Evolutionary conservation across 2,797 vertebrate species (phyloP), one percentile per base, ranked within the genome.

Genomic region (Phataginus tetradactyla): DNA sequence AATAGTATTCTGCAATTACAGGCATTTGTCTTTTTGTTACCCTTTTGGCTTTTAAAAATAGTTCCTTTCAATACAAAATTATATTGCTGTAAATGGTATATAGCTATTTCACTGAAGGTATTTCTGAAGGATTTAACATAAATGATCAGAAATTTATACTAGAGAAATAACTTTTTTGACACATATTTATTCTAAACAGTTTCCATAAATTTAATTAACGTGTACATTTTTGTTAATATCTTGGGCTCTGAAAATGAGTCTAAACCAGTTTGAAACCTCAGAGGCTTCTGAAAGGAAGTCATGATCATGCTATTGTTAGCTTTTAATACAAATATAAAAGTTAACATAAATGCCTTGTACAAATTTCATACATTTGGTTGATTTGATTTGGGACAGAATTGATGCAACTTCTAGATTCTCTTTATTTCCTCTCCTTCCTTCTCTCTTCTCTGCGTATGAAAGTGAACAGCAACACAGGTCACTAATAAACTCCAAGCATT

Each of bases 281-380:
- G 64, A 94, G 68, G 29, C 45, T 90, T 93, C 92, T 93, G 87
- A 77, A 96, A 93, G 78, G 53, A 95, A 91, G 34, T 45, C 45
- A 85, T 79, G 42, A 88, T 90, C 14, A 49, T 53, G 71, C 15
- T 49, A 25, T 74, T 59, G 17, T 66, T 89, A 72, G 83, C 20
- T 93, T 96, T 78, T 71, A 94, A 83, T 74, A 78, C 32, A 94
- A 81, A 86, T 61, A 80, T 51, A 80, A 95, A 93, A 25, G 20
- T 92, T 74, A 85, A 87, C 37, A 64, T 72, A 53, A 39, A 34
- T 66, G 53, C 32, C 51, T 51, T 59, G 39, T n/a, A 29, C 63
- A 71, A 59, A 64, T 77, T 63, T 55, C 34, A 25, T 27, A 49
- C 27, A 49, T 74, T 92, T 69, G 32, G 17, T 66, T 66, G 66